Evolutionary conservation across 2,797 vertebrate genomes (phyloP).

Genomic region (Pantherophis vulpinus): DNA sequence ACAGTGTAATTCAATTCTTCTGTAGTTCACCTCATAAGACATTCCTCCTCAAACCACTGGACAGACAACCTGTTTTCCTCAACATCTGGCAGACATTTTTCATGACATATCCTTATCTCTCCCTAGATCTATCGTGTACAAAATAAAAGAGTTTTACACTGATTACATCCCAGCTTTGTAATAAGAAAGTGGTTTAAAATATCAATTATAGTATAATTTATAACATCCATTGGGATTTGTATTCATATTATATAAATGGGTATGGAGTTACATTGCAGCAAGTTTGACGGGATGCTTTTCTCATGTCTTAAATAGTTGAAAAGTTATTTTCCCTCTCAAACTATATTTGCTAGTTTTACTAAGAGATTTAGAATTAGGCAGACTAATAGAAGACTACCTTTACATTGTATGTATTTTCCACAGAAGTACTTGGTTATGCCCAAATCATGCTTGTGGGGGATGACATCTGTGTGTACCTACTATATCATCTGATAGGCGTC

Average conservation of each 20-base stretch:
- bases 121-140: not conserved
- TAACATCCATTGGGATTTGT: not conserved
- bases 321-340: not conserved
- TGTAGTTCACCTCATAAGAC: not conserved
- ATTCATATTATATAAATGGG: not conserved
- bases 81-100: not conserved
- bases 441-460: not conserved
- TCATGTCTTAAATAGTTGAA: not conserved
- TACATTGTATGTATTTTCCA: not conserved
- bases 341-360: not conserved
- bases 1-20: not conserved
- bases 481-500: not conserved
- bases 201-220: not conserved
- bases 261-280: not conserved
- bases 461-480: not conserved
- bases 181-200: not conserved
- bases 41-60: not conserved
- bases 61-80: not conserved
- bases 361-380: not conserved
- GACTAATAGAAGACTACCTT: not conserved
- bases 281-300: not conserved
- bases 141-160: not conserved
- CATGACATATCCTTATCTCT: not conserved
- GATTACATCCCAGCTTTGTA: not conserved
- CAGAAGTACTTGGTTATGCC: not conserved